Percentiles rank a stretch among this genome's conserved stretches.
Evolutionary conservation across 2,888 invertebrate species (phyloP).

Genomic region (Calliscelio sp.): DNA sequence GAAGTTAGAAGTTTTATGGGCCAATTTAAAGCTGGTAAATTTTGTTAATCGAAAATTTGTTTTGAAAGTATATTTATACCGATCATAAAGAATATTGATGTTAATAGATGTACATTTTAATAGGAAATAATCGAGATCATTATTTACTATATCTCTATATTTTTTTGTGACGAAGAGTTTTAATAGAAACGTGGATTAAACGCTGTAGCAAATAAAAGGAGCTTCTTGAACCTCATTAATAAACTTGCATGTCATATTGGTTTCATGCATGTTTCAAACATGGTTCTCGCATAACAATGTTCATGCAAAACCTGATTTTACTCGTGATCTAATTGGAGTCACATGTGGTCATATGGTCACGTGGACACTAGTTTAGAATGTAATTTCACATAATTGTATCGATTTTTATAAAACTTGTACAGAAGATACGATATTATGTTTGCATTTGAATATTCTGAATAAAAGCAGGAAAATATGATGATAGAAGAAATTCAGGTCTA

Average conservation of each 20-base stretch:
- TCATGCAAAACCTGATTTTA: constrained; percentile 8
- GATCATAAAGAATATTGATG: no score
- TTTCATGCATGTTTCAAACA: neutral
- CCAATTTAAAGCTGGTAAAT: neutral
- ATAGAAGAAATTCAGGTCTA: no score
- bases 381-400: constrained; percentile 65
- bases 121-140: no score
- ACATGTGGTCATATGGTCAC: constrained; percentile 38
- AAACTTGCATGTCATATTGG: constrained; percentile 11
- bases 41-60: no score
- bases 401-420: neutral
- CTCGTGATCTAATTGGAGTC: constrained; percentile 1
- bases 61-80: neutral
- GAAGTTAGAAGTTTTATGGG: neutral
- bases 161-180: no score
- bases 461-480: no score
- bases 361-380: constrained; percentile 1
- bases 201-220: no score
- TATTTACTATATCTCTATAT: no score
- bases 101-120: no score
- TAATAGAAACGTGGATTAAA: no score
- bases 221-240: constrained; percentile 5
- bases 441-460: no score
- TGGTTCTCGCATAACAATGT: neutral
- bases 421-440: no score